phyloP scores from a whole-genome alignment of 2,113 vertebrate species.

The Gracilinanus agilis region DNA sequence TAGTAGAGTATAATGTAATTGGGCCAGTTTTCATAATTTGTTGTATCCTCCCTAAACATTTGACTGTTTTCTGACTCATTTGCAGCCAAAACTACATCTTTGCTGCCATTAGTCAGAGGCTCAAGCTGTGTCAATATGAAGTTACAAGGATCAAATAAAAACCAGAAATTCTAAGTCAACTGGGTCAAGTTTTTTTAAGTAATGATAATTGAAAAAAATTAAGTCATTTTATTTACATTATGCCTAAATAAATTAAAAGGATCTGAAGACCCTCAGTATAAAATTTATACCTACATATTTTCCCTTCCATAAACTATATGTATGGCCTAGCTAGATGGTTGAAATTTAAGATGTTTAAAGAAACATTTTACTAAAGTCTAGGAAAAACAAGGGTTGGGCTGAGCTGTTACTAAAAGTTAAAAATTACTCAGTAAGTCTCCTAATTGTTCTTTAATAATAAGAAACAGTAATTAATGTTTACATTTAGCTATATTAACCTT shows the following conservation, averaged over 20 bases:
- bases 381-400: not conserved
- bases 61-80: slow-evolving; percentile 1
- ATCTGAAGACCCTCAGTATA: not conserved
- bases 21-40: not conserved
- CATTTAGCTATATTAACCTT: not conserved
- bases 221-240: slow-evolving; percentile 47
- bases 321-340: not conserved
- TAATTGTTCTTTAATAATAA: not conserved
- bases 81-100: not conserved
- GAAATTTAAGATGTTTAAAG: slow-evolving; percentile 23
- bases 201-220: not conserved
- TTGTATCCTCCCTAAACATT: not conserved
- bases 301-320: slow-evolving; percentile 18
- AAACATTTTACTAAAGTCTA: not conserved
- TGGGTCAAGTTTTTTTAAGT: not conserved
- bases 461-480: not conserved
- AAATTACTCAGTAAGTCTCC: not conserved
- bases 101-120: not conserved
- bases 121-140: not conserved
- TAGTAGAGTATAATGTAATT: not conserved
- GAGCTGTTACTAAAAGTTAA: not conserved
- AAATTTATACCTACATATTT: slow-evolving; percentile 3
- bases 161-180: not conserved
- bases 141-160: not conserved
- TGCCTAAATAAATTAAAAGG: slow-evolving; percentile 37